Evolutionary conservation across 2,888 invertebrate species (phyloP).

Genomic region (Ctenicera cuprea): DNA sequence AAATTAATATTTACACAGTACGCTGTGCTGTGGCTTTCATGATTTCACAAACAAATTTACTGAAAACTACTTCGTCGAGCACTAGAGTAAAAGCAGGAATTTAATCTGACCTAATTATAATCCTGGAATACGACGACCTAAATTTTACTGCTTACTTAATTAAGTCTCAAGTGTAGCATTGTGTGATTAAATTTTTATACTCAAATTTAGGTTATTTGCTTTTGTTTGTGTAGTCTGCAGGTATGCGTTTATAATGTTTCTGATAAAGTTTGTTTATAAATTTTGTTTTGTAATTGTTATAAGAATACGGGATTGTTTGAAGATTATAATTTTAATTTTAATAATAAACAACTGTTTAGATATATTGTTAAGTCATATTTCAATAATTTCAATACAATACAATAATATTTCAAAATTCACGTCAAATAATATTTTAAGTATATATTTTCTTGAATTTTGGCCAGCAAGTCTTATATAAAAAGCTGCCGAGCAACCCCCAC

Average conservation of each 20-base stretch:
- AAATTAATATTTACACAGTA: constrained; percentile 1
- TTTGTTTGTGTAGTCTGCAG: not conserved
- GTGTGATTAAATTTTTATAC: constrained; percentile 25
- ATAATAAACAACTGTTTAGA: too few species aligned
- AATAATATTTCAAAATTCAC: too few species aligned
- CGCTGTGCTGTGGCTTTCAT: constrained; percentile 6
- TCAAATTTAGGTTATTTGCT: constrained; percentile 25
- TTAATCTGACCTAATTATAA: constrained; percentile 11
- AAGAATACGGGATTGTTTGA: too few species aligned
- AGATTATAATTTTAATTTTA: too few species aligned
- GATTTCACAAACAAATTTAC: constrained; percentile 9
- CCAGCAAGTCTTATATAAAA: too few species aligned
- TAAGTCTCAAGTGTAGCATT: constrained; percentile 24
- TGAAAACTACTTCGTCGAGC: not conserved
- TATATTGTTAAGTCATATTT: too few species aligned
- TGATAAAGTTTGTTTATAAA: too few species aligned
- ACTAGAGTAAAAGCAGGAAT: not conserved
- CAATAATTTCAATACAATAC: too few species aligned
- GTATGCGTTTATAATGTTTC: not conserved
- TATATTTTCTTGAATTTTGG: too few species aligned
- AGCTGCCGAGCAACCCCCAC: too few species aligned
- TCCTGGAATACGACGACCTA: constrained; percentile 12
- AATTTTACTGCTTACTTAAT: constrained; percentile 33
- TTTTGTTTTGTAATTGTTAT: too few species aligned
- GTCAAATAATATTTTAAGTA: too few species aligned